Percentiles rank a stretch among this genome's conserved stretches.
phyloP scores from a whole-genome alignment of 2,888 invertebrate genomes.

The Therioaphis trifolii region DNA sequence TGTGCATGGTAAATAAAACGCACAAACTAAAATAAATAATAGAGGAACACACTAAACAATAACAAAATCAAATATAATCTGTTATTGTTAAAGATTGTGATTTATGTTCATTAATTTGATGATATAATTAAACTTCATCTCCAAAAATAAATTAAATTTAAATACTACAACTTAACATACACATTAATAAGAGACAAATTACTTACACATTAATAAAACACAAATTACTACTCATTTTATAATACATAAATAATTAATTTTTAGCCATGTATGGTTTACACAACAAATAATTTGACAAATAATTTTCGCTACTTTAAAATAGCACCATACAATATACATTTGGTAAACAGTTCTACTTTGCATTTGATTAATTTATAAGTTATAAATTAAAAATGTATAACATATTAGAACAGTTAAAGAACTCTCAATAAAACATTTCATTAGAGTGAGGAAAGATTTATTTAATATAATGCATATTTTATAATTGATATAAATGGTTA shows the following conservation, averaged over 20 bases:
- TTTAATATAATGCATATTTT: neutral
- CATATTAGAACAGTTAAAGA: neutral
- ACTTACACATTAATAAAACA: slow-evolving; percentile 17
- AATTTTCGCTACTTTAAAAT: slow-evolving; percentile 45
- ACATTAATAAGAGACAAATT: neutral
- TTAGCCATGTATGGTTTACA: slow-evolving; percentile 16
- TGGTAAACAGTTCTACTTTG: slow-evolving; percentile 51
- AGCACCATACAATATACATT: slow-evolving; percentile 54
- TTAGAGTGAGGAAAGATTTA: neutral
- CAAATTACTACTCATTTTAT: slow-evolving; percentile 19
- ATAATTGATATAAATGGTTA: neutral
- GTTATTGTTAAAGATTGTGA: slow-evolving; percentile 8
- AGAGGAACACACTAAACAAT: slow-evolving; percentile 53
- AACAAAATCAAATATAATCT: slow-evolving; percentile 24
- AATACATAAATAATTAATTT: slow-evolving; percentile 15
- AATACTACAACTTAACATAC: slow-evolving; percentile 18
- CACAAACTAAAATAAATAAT: slow-evolving; percentile 47
- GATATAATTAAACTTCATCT: slow-evolving; percentile 18
- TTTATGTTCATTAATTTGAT: slow-evolving; percentile 2
- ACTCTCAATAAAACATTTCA: neutral
- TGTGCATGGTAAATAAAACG: slow-evolving; percentile 42
- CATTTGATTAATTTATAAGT: neutral
- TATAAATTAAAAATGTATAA: neutral
- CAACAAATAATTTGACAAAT: slow-evolving; percentile 40
- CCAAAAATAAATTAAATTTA: slow-evolving; percentile 19